A percentile compares a stretch with the other conserved stretches of the same genome.
phyloP scores from a whole-genome alignment of 2,113 vertebrate genomes.

The Coracopsis vasa region DNA sequence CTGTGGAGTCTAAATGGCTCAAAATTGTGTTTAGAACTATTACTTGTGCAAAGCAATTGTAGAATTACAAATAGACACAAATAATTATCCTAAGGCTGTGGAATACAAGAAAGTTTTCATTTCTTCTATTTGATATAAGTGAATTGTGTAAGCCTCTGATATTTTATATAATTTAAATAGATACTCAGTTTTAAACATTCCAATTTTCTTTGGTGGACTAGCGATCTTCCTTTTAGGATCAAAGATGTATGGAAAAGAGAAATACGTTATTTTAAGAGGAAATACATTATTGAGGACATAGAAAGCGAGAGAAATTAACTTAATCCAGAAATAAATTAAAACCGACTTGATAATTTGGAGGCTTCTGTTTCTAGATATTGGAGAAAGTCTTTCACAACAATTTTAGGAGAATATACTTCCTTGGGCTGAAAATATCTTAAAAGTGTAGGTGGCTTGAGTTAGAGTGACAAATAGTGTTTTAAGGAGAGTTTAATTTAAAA shows the following conservation, averaged over 20 bases:
- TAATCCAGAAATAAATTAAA: background rate
- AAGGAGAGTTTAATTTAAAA: background rate
- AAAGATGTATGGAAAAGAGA: background rate
- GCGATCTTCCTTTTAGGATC: background rate
- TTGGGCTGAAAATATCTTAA: background rate
- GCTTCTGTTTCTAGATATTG: background rate
- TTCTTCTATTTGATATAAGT: background rate
- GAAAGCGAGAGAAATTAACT: background rate
- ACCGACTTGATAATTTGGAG: background rate
- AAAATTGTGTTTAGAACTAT: background rate
- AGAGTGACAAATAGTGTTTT: background rate
- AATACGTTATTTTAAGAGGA: background rate
- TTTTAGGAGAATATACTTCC: background rate
- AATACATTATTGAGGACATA: background rate
- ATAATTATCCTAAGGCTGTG: background rate
- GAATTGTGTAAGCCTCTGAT: background rate
- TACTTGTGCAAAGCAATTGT: background rate
- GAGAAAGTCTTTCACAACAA: background rate
- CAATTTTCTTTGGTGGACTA: background rate
- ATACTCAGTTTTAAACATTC: background rate
- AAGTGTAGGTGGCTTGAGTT: background rate
- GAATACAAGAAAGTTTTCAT: background rate
- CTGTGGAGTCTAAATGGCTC: background rate
- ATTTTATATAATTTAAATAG: background rate
- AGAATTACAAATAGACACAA: background rate